A percentile compares a stretch with the other conserved stretches of the same genome.
Evolutionary conservation across 23 tunicate genomes (phyloP).

Genomic region (Oikopleura albicans): DNA sequence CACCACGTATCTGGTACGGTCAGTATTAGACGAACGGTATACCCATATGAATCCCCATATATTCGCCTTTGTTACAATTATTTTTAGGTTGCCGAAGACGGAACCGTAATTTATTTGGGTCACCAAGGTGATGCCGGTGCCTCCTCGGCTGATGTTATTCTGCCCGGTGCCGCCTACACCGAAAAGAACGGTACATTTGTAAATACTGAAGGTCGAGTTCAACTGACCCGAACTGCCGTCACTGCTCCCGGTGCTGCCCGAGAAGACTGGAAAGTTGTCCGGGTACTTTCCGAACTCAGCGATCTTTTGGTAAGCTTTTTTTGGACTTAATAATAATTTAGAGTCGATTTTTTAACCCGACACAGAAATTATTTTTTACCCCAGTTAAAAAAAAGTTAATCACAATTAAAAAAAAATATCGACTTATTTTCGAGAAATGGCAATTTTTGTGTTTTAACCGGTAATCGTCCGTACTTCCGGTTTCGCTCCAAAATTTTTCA

Average conservation of each 20-base stretch:
- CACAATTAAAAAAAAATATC: not conserved
- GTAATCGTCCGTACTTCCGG: too few relatives aligned
- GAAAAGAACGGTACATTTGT: constrained; percentile 83
- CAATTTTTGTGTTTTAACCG: too few relatives aligned
- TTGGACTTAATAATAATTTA: constrained; percentile 19
- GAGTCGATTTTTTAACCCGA: not conserved
- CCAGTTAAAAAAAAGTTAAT: not conserved
- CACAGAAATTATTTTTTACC: too few relatives aligned
- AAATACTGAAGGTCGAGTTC: constrained; percentile 89
- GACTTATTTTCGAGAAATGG: too few relatives aligned
- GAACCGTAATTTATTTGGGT: constrained; percentile 20
- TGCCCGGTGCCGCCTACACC: constrained; percentile 95
- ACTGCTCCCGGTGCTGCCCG: constrained; percentile 84
- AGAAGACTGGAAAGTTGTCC: constrained; percentile 96
- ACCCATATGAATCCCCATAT: too few relatives aligned
- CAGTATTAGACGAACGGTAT: too few relatives aligned
- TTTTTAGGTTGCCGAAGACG: not conserved
- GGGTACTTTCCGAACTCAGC: constrained; percentile 61
- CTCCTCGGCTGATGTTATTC: constrained; percentile 70
- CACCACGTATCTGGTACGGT: too few relatives aligned
- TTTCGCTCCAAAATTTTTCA: too few relatives aligned
- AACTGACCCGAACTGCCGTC: constrained; percentile 58
- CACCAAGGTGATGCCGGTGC: constrained; percentile 78
- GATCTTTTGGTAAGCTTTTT: not conserved
- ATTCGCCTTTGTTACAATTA: too few relatives aligned